phyloP scores from a whole-genome alignment of 2,888 invertebrate genomes.

The Norana najaformis region DNA sequence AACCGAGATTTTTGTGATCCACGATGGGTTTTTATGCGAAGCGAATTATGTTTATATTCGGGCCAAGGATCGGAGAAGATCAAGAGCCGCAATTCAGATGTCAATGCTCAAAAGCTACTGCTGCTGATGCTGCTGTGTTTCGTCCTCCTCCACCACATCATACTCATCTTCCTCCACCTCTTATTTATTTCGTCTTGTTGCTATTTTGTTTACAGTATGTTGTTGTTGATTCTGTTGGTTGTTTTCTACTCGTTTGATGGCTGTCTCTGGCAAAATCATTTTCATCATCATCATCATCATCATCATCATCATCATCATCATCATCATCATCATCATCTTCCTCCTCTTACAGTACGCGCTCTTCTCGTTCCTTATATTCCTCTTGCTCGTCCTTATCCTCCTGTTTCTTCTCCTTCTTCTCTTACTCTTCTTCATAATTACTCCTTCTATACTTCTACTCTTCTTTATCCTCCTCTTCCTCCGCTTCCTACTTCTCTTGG shows the following conservation, averaged over 20 bases:
- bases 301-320: background rate
- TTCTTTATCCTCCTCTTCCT: background rate
- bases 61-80: background rate
- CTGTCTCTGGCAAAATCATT: background rate
- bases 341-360: background rate
- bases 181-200: too few relatives aligned
- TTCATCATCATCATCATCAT: background rate
- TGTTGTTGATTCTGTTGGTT: background rate
- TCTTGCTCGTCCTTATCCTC: background rate
- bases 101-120: background rate
- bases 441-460: too few relatives aligned
- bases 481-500: background rate
- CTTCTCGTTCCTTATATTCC: slow-evolving; percentile 1
- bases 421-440: background rate
- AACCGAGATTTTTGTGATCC: background rate
- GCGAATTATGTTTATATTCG: background rate
- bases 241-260: too few relatives aligned
- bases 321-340: background rate
- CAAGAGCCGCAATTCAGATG: background rate
- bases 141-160: too few relatives aligned
- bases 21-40: background rate
- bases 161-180: background rate
- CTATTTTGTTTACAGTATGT: background rate
- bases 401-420: background rate
- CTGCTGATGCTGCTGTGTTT: background rate